Evolutionary conservation across 2,888 invertebrate genomes (phyloP).

Genomic region (Neoscelio sp.): DNA sequence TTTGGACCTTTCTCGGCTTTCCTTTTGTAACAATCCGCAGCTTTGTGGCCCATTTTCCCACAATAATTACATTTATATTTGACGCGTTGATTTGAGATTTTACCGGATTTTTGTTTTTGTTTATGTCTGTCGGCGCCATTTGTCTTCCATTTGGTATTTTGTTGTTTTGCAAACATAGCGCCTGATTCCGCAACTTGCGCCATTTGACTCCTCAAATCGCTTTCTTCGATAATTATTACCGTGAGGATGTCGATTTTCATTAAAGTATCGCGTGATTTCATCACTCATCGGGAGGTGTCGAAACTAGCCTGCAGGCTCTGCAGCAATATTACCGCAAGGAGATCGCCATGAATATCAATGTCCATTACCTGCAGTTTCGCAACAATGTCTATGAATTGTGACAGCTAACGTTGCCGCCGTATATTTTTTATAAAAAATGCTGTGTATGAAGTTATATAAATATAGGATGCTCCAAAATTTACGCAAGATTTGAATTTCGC

Average conservation of each 20-base stretch:
- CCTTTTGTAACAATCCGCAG: neutral
- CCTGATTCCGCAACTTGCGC: neutral
- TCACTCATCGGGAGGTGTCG: neutral
- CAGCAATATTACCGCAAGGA: conserved; percentile 21
- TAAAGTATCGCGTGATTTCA: neutral
- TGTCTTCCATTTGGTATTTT: no score
- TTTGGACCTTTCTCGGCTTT: neutral
- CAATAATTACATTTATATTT: neutral
- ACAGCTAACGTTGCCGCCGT: conserved; percentile 75
- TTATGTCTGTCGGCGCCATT: no score
- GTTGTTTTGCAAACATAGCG: neutral
- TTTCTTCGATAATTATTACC: neutral
- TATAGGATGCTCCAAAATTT: no score
- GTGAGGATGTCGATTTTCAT: neutral
- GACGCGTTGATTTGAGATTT: neutral
- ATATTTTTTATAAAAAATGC: no score
- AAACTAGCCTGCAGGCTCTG: conserved; percentile 11
- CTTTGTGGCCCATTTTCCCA: neutral
- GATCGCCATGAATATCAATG: conserved; percentile 31
- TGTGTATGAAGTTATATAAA: no score
- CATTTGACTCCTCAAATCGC: neutral
- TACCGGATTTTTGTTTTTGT: no score
- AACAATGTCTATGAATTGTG: neutral
- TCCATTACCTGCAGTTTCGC: conserved; percentile 66
- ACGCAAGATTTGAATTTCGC: no score